Base-by-base conservation (phyloP, 2,888 invertebrate species). In the Yponomeuta evonymella region DNA sequence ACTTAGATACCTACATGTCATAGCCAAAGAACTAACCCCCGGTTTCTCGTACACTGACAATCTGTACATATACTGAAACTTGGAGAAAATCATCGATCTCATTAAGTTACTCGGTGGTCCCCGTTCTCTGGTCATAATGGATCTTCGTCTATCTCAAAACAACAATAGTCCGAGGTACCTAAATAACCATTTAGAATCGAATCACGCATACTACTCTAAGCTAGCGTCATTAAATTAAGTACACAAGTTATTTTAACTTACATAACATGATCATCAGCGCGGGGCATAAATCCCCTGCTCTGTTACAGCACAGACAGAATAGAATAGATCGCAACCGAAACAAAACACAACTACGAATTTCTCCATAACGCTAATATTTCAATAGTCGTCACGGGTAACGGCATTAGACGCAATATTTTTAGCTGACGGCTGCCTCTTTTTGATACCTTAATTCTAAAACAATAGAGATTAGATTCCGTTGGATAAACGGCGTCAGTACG, bases 301-400 rank as follows among this genome's bases (percentile, higher is more conserved):
- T 30, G 33, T 65, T 65, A 65, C 65, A 6, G 65, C 65, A 65
- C 65, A 65, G 33, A 30, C 30, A 33, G 33, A 65, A 65, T 30
- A 30, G 2, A 67, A n/a, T 65, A 65, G 6, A 29, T 8, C 9
- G 12, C 65, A 23, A 65, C 23, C 15, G 65, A 67, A 67, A 43
- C 33, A 43, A 36, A 67, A 43, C n/a, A 68, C 51, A 68, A 68
- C 30, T 29, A 68, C 30, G 30, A 68, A 51, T 68, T 68, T 68
- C 68, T 68, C 68, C 51, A 68, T 36, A 43, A 43, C 43, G 29
- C 67, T 43, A 29, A 51, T 68, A 68, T 68, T 51, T 51, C 68
- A 68, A 68, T 51, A 15, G 68, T 51, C 68, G 68, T 68, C 68
- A 68, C 51, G 68, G 68, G 30, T 29, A 33, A 67, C 9, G 67